Evolutionary conservation across 2,113 vertebrate species (phyloP).

Genomic region (Zapus hudsonius): DNA sequence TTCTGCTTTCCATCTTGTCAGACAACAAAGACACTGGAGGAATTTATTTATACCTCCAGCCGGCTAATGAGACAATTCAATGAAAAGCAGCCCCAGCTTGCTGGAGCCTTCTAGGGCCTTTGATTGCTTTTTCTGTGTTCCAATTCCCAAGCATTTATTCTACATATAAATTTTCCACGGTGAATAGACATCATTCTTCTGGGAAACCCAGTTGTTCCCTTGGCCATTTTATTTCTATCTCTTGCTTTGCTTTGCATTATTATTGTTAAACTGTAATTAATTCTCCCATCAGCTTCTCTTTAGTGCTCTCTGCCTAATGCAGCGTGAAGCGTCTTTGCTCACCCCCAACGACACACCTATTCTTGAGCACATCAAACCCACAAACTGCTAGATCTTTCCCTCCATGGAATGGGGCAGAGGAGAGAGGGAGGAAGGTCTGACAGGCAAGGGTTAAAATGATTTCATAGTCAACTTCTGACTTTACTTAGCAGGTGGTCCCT

Average conservation of each 20-base stretch:
- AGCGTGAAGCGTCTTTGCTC: slow-evolving; percentile 69
- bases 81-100: slow-evolving; percentile 66
- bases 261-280: slow-evolving; percentile 86
- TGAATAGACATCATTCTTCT: slow-evolving; percentile 82
- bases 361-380: slow-evolving; percentile 75
- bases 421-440: background rate
- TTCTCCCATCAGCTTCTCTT: slow-evolving; percentile 86
- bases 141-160: slow-evolving; percentile 85
- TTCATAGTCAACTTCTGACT: slow-evolving; percentile 37
- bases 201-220: slow-evolving; percentile 77
- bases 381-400: slow-evolving; percentile 67
- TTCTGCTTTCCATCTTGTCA: slow-evolving; percentile 80
- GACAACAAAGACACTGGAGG: slow-evolving; percentile 82
- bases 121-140: slow-evolving; percentile 82
- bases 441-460: slow-evolving; percentile 39
- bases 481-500: slow-evolving; percentile 34
- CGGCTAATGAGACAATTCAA: slow-evolving; percentile 81
- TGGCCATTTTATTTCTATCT: slow-evolving; percentile 85
- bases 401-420: background rate
- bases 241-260: slow-evolving; percentile 86
- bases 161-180: slow-evolving; percentile 81
- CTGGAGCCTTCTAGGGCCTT: slow-evolving; percentile 80
- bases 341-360: slow-evolving; percentile 70
- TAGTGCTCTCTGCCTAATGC: slow-evolving; percentile 80
- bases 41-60: slow-evolving; percentile 83